Conservation (phyloP, 92 coral and sea anemone species). For the Zoanthus gigantus region DNA sequence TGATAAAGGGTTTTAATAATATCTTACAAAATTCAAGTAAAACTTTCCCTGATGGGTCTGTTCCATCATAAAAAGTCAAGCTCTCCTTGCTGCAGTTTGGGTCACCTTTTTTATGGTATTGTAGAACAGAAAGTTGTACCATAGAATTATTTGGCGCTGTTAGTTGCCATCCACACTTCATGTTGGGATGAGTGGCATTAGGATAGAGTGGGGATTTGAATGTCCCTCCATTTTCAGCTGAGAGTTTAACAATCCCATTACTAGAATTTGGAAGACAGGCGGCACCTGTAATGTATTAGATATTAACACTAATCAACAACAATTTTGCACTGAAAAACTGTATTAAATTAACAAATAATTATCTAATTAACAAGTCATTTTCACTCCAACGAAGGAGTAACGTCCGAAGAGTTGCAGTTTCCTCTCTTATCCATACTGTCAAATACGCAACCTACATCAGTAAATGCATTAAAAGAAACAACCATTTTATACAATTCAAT, state of each 20-base stretch:
- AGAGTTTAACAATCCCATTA: slow-evolving; percentile 9
- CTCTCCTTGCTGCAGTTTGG: slow-evolving; percentile 31
- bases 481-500: too few species aligned
- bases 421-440: too few species aligned
- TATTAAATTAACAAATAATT: too few species aligned
- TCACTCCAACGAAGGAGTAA: too few species aligned
- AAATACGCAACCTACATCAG: too few species aligned
- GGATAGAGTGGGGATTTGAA: background rate
- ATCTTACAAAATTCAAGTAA: background rate
- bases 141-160: background rate
- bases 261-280: background rate
- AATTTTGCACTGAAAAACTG: background rate
- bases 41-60: slow-evolving; percentile 6
- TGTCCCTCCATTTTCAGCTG: background rate
- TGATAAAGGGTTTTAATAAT: background rate
- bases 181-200: slow-evolving; percentile 23
- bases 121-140: background rate
- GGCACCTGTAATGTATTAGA: background rate
- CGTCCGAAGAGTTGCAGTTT: too few species aligned
- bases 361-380: too few species aligned
- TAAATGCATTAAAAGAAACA: too few species aligned
- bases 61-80: slow-evolving; percentile 12
- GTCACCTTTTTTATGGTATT: background rate
- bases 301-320: background rate
- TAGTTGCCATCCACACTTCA: slow-evolving; percentile 23